Evolutionary conservation across 92 coral and sea anemone genomes (phyloP).

Genomic region (Siderastrea siderea): DNA sequence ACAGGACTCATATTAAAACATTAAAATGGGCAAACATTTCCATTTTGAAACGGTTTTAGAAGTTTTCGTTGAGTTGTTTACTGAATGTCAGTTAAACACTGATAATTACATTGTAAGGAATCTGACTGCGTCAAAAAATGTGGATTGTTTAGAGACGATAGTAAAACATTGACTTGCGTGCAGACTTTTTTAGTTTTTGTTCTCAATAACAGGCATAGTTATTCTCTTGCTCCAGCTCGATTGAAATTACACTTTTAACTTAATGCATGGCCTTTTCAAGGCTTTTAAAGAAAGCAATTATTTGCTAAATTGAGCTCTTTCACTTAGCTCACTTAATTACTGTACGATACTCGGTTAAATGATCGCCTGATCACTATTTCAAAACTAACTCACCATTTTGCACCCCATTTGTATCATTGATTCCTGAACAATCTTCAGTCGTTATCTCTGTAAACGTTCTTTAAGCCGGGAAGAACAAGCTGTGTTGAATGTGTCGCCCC

Average conservation of each 20-base stretch:
- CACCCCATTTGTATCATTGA: slow-evolving; percentile 31
- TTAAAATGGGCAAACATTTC: too few species aligned
- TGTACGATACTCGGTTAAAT: background rate
- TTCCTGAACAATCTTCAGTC: background rate
- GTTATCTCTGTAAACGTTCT: background rate
- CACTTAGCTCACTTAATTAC: background rate
- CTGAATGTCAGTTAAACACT: too few species aligned
- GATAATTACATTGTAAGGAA: too few species aligned
- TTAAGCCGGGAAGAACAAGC: background rate
- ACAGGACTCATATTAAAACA: too few species aligned
- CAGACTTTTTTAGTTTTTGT: background rate
- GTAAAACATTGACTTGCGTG: background rate
- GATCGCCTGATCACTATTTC: background rate
- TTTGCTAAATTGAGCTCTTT: background rate
- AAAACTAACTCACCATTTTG: slow-evolving; percentile 24
- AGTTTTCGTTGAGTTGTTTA: too few species aligned
- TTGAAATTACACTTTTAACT: background rate
- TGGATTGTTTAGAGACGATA: too few species aligned
- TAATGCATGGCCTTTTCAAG: background rate
- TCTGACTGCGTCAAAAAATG: too few species aligned
- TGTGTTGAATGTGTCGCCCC: background rate
- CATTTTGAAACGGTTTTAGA: too few species aligned
- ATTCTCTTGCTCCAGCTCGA: background rate
- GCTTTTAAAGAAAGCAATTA: background rate
- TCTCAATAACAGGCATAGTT: background rate